Conservation (phyloP, 2,888 invertebrate species). For the Rhamphomyia laevipes region DNA sequence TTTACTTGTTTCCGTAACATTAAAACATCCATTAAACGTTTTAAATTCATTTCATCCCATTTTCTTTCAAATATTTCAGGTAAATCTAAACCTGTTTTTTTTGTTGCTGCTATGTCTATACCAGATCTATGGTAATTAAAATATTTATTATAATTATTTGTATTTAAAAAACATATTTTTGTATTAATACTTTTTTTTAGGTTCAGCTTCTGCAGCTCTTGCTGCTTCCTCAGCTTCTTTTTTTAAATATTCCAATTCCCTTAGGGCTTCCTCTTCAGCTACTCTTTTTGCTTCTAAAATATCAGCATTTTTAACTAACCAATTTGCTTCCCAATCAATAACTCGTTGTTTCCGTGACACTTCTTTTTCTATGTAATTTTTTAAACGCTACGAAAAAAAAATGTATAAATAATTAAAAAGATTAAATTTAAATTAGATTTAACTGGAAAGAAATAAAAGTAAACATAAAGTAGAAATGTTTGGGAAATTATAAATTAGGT, state of each 20-base stretch:
- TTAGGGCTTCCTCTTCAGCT: constrained; percentile 39
- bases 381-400: constrained; percentile 25
- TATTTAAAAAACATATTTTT: background rate
- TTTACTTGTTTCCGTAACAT: constrained; percentile 35
- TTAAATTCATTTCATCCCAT: constrained; percentile 52
- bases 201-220: constrained; percentile 15
- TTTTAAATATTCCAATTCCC: constrained; percentile 38
- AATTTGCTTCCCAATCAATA: constrained; percentile 48
- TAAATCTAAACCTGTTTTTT: constrained; percentile 17
- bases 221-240: constrained; percentile 24
- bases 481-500: too few species aligned
- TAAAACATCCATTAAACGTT: constrained; percentile 42
- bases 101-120: constrained; percentile 19
- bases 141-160: constrained; percentile 1
- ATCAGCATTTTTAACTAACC: constrained; percentile 38
- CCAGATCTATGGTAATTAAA: constrained; percentile 2
- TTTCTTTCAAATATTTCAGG: constrained; percentile 39
- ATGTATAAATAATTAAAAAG: too few species aligned
- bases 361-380: constrained; percentile 42
- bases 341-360: constrained; percentile 28
- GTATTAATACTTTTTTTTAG: constrained; percentile 11
- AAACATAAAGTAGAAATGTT: too few species aligned
- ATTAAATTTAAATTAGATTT: too few species aligned
- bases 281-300: constrained; percentile 31
- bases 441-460: background rate